Conservation (phyloP, 2,113 vertebrate species). For the Muntiacus reevesi region DNA sequence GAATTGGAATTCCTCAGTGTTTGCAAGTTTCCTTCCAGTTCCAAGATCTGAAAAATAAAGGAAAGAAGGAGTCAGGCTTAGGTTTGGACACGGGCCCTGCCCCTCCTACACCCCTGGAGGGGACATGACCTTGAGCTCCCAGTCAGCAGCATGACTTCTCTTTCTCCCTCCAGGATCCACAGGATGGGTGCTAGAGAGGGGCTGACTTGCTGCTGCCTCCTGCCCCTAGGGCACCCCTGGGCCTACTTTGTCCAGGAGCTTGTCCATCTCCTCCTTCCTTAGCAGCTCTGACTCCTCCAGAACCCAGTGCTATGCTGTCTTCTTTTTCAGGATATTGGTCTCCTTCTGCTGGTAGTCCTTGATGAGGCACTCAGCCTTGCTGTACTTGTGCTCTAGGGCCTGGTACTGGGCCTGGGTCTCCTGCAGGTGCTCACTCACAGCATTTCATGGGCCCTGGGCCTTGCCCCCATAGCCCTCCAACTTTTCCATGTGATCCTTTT, state of each 20-base stretch:
- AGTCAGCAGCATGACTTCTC: background rate
- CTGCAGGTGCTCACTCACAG: slow-evolving; percentile 97
- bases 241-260: slow-evolving; percentile 93
- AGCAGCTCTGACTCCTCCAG: slow-evolving; percentile 91
- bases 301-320: slow-evolving; percentile 91
- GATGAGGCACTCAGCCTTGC: slow-evolving; percentile 98
- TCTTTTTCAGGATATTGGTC: slow-evolving; percentile 96
- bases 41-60: slow-evolving; percentile 80
- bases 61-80: background rate
- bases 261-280: slow-evolving; percentile 92
- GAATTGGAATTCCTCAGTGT: slow-evolving; percentile 90
- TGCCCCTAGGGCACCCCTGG: background rate
- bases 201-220: background rate
- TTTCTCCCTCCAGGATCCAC: background rate
- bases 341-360: slow-evolving; percentile 99
- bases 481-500: slow-evolving; percentile 98
- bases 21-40: slow-evolving; percentile 89
- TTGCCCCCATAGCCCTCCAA: slow-evolving; percentile 98
- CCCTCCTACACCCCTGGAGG: background rate
- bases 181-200: background rate
- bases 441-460: slow-evolving; percentile 96
- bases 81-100: background rate
- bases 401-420: slow-evolving; percentile 98
- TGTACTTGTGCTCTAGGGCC: slow-evolving; percentile 97
- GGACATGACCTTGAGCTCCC: background rate